Conservation (phyloP, 2,888 invertebrate species). For the Meandrusa payeni region DNA sequence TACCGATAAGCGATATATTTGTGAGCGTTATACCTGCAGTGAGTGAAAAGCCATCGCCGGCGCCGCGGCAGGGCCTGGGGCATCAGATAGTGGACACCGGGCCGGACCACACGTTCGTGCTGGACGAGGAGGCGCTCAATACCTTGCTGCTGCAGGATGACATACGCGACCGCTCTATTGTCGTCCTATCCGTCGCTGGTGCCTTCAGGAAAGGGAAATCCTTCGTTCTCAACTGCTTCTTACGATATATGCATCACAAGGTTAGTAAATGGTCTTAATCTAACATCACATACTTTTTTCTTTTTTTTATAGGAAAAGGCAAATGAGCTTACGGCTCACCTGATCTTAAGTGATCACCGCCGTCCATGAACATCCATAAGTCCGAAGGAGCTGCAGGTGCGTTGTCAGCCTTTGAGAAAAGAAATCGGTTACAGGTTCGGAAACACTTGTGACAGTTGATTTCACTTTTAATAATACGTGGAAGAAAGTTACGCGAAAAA, state of each 20-base stretch:
- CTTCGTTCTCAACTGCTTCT: slow-evolving; percentile 97
- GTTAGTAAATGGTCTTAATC: slow-evolving; percentile 75
- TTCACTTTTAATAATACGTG: no score
- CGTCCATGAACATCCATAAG: no score
- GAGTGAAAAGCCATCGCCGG: slow-evolving; percentile 48
- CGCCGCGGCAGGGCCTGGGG: slow-evolving; percentile 75
- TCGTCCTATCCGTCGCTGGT: slow-evolving; percentile 95
- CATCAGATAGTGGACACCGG: slow-evolving; percentile 91
- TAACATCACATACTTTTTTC: no score
- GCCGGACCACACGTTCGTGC: slow-evolving; percentile 92
- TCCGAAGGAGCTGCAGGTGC: no score
- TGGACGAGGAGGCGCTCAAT: slow-evolving; percentile 90
- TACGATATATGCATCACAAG: slow-evolving; percentile 93
- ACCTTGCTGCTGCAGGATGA: slow-evolving; percentile 86
- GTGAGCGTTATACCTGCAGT: slow-evolving; percentile 43
- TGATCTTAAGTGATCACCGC: no score
- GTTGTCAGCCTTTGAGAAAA: no score
- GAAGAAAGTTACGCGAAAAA: no score
- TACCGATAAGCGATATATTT: no score
- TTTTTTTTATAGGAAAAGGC: no score
- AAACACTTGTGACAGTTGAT: no score
- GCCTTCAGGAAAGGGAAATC: slow-evolving; percentile 97
- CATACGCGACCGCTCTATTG: slow-evolving; percentile 88
- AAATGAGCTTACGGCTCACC: no score
- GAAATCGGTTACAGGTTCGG: no score